phyloP scores from a whole-genome alignment of 2,797 vertebrate genomes.

The Sebastes matsubarae region DNA sequence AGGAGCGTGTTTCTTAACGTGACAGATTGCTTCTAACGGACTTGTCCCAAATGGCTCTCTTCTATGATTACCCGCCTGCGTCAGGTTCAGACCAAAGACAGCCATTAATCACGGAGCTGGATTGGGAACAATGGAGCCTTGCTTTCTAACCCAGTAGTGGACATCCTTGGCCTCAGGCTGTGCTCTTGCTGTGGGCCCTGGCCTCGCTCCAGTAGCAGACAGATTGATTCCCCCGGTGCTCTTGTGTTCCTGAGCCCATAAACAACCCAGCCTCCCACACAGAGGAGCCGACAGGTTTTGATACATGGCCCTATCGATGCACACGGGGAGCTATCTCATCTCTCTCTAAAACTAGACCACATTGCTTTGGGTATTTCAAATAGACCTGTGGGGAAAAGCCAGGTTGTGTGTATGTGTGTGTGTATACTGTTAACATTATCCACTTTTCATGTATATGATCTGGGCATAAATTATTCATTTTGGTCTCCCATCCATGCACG shows the following conservation, averaged over 20 bases:
- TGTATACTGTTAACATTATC: slow-evolving; percentile 1
- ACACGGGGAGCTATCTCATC: slow-evolving; percentile 55
- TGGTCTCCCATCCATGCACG: not conserved
- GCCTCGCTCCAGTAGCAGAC: slow-evolving; percentile 58
- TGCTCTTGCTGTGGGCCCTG: slow-evolving; percentile 60
- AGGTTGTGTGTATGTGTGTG: slow-evolving; percentile 1
- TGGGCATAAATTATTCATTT: not conserved
- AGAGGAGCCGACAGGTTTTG: slow-evolving; percentile 55
- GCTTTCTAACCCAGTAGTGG: slow-evolving; percentile 54
- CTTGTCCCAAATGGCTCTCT: slow-evolving; percentile 52
- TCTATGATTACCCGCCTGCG: slow-evolving; percentile 59
- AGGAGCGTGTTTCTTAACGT: slow-evolving; percentile 35
- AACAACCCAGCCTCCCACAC: slow-evolving; percentile 60
- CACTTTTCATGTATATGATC: not conserved
- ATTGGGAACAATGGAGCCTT: slow-evolving; percentile 60
- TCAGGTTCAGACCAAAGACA: slow-evolving; percentile 58
- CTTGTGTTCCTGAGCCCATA: slow-evolving; percentile 62
- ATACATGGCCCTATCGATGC: slow-evolving; percentile 60
- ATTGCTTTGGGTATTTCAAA: slow-evolving; percentile 31
- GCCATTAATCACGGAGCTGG: slow-evolving; percentile 66
- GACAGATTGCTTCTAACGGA: slow-evolving; percentile 58
- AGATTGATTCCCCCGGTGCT: slow-evolving; percentile 66
- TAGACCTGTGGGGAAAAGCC: slow-evolving; percentile 11
- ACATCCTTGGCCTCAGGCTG: slow-evolving; percentile 70
- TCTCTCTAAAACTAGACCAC: slow-evolving; percentile 40